Evolutionary conservation across 2,888 invertebrate species (phyloP), one percentile per base, ranked within the genome.

Genomic region (Phymatocera aterrima): DNA sequence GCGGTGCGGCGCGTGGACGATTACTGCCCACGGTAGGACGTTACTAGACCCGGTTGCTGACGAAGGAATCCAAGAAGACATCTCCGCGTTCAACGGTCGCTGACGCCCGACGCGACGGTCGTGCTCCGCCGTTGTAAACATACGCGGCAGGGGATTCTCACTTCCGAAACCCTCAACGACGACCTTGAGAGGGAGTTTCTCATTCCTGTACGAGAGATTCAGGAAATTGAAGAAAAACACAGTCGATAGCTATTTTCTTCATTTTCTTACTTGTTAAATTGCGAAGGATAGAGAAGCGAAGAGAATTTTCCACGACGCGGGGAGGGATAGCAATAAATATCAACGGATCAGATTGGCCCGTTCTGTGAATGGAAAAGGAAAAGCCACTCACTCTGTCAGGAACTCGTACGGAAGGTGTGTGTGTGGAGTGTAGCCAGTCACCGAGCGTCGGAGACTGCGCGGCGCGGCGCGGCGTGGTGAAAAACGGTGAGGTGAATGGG

Each of bases 1-100:
- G n/a, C n/a, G n/a, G n/a, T n/a, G n/a, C n/a, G n/a, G 46, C 60
- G 75, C 75, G 75, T 75, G 72, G 51, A 72, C 31, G 48, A 15
- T 68, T 28, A 72, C 68, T 72, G 48, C 18, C 48, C 31, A 31
- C 51, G 72, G 75, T 40, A 75, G 75, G 24, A 75, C 43, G 75
- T 75, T 57, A 75, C 75, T 57, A 57, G 57, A 75, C 75, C 57
- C 75, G 37, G 46, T 75, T 60, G 57, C 75, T 57, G 75, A 75
- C 75, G 40, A 75, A 57, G 57, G 75, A 48, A 51, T 72, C 48
- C 51, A 72, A 51, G 72, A 51, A 72, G 8, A 4, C 72, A 31
- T 37, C 34, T 37, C 75, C n/a, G 24, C 54, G 34, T 54, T 40
- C 21, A 65, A 24, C 75, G 75, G 75, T 57, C 57, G 75, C 75